Evolutionary conservation across 2,888 invertebrate species (phyloP), one percentile per base, ranked within the genome.

Genomic region (Eupithecia vulgata): DNA sequence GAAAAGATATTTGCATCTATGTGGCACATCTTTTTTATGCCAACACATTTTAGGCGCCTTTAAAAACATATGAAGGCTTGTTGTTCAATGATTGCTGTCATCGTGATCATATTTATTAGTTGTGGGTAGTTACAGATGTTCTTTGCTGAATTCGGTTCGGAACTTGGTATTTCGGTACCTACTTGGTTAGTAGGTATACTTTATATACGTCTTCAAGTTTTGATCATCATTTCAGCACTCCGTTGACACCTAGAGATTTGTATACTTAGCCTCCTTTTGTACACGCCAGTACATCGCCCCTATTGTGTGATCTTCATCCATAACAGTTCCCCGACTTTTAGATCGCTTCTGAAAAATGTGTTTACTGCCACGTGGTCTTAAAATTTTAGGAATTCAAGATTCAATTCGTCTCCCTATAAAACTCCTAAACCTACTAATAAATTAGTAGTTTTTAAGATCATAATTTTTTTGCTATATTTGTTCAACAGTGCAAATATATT

Each of bases 1-100:
- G 90, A 91, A 89, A 90, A 90, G 81, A 89, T 89, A 88, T 91
- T 89, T 87, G 89, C 92, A 92, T 92, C 92, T 92, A 92, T 92
- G 89, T 92, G 89, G 89, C 89, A 92, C 92, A 92, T 92, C 91
- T 87, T 90, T 88, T 88, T 87, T 87, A 80, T 82, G 82, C 82
- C 81, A 85, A 84, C 83, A 82, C 84, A 85, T 82, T 87, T 89
- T 88, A 85, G 85, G 83, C 88, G 85, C 84, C 86, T 89, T 86
- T 82, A 81, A 87, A 84, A 83, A 75, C 78, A n/a, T n/a, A 0
- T n/a, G 79, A 13, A 79, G 72, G 85, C 57, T 70, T 66, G 82
- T 77, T 67, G 72, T 73, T 77, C 78, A 84, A 72, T 73, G 64
- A 78, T 81, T 84, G 88, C 83, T 73, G 48, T 61, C 30, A 61